Evolutionary conservation across 2,888 invertebrate genomes (phyloP).

Genomic region (Folsomia manolachei): DNA sequence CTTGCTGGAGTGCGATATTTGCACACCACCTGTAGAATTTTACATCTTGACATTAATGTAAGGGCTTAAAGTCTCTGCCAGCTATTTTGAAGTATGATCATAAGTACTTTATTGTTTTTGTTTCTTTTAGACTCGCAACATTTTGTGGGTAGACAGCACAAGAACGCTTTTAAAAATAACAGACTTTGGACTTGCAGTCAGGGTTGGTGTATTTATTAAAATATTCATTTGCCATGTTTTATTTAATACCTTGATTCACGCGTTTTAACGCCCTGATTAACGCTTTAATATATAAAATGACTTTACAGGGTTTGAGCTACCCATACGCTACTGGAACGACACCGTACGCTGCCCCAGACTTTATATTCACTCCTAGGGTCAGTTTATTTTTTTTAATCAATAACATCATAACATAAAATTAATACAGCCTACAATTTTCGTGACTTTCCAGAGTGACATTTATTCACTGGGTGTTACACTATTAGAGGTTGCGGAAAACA

Average conservation of each 20-base stretch:
- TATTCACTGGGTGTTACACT: constrained; percentile 33
- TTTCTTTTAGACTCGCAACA: constrained; percentile 32
- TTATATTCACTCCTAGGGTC: constrained; percentile 24
- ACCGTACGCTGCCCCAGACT: constrained; percentile 25
- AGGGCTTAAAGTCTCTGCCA: neutral
- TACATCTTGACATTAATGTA: constrained; percentile 41
- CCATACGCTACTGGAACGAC: constrained; percentile 22
- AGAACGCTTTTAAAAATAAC: constrained; percentile 27
- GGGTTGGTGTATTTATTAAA: no score
- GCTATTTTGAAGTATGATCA: neutral
- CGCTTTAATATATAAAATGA: no score
- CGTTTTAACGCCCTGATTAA: no score
- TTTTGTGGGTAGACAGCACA: constrained; percentile 27
- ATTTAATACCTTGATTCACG: no score
- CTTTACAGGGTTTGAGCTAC: neutral
- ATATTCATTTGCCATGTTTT: neutral
- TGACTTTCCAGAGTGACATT: constrained; percentile 42
- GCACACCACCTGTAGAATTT: constrained; percentile 20
- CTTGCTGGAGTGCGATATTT: constrained; percentile 29
- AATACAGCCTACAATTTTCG: no score
- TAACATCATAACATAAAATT: no score
- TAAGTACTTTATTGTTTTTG: neutral
- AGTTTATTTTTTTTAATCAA: neutral
- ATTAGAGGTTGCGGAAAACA: constrained; percentile 30
- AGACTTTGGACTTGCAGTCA: constrained; percentile 35